Conservation (phyloP, 1,140 invertebrate species). For the Heliconius nattereri region DNA sequence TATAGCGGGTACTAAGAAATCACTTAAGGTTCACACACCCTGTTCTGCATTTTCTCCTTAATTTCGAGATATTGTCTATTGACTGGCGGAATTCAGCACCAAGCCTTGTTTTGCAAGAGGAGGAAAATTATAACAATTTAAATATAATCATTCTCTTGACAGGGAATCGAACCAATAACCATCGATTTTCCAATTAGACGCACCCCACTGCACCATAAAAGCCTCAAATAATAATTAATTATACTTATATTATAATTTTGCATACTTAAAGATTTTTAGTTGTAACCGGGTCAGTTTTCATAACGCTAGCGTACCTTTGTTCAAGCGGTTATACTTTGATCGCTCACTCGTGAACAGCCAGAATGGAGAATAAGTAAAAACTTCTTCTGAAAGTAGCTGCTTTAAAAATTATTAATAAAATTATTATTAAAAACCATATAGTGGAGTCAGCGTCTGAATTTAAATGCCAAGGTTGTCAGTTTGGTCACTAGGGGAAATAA, state of each 20-base stretch:
- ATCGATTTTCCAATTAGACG: not conserved
- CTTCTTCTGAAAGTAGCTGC: not conserved
- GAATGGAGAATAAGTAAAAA: not conserved
- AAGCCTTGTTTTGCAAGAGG: too few relatives aligned
- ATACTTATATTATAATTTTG: not conserved
- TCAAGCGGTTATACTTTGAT: slow-evolving; percentile 14
- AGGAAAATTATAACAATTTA: too few relatives aligned
- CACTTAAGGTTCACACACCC: too few relatives aligned
- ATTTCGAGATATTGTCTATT: too few relatives aligned
- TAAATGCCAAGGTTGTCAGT: too few relatives aligned
- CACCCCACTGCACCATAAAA: not conserved
- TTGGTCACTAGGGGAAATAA: too few relatives aligned
- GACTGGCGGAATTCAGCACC: too few relatives aligned
- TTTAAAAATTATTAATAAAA: not conserved
- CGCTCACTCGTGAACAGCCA: not conserved
- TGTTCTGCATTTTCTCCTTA: too few relatives aligned
- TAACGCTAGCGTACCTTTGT: slow-evolving; percentile 7
- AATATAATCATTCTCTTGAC: too few relatives aligned
- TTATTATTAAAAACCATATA: not conserved
- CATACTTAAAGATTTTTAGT: not conserved
- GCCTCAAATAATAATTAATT: not conserved
- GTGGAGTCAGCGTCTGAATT: too few relatives aligned
- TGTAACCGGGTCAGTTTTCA: slow-evolving; percentile 1
- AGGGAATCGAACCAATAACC: not conserved
- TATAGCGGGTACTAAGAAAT: too few relatives aligned